Base-by-base conservation (phyloP, 2,797 vertebrate species). In the Gorsachius magnificus region DNA sequence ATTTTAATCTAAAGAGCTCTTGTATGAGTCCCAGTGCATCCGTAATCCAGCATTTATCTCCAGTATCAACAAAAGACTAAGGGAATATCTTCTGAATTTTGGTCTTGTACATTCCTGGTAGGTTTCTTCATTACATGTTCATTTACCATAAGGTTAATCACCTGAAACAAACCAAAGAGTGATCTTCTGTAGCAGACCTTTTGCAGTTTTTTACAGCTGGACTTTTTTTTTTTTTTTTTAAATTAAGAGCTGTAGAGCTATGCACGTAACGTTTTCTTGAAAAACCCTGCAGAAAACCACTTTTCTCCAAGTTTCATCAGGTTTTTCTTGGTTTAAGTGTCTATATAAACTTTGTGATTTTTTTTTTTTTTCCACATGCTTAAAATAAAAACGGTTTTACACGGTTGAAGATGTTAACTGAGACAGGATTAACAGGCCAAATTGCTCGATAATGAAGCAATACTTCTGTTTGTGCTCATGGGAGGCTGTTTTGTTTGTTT, bases 1-100 rank as follows among this genome's bases (percentile, higher is more conserved):
- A 56, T 78, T 74, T 65, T 89, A 92, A 87, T 80, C 60, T 93
- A 75, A 77, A 93, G 83, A 91, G 53, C n/a, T 90, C 71, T 89
- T 22, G 1, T 53, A 28, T 54, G 64, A 78, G 78, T 93, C 83
- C 68, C 58, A 83, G 8, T 51, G 54, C 86, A 41, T 89, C 41
- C 3, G 14, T 92, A 95, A 89, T 46, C 10, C 78, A 75, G 26
- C 28, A 35, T 61, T 90, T 83, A 75, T 84, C 41, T 69, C 46
- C 11, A 8, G 7, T 79, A 45, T 82, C 4, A 5, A 31, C 60
- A 71, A 64, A 90, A 60, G 65, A 31, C 56, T 66, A 6, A 71
- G 36, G 36, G 38, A 48, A 3, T 21, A 15, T 61, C 41, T 71
- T 77, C 33, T 66, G 66, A 72, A 19, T 76, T 82, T 90, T 75